Conservation (phyloP, 2,888 invertebrate genomes). For the Aquatica leii region DNA sequence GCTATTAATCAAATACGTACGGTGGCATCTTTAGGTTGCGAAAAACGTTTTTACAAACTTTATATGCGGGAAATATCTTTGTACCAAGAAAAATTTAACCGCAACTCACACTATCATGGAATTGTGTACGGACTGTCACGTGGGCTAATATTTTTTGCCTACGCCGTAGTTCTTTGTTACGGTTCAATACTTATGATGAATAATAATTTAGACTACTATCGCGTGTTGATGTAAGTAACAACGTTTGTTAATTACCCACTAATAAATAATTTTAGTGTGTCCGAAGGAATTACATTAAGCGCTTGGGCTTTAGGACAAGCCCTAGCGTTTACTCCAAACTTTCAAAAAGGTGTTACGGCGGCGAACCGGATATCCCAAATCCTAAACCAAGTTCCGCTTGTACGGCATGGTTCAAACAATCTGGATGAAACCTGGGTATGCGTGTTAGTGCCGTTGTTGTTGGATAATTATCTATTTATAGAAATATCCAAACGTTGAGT, state of each 20-base stretch:
- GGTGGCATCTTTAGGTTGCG: slow-evolving; percentile 76
- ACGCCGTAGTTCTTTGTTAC: slow-evolving; percentile 75
- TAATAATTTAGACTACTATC: slow-evolving; percentile 63
- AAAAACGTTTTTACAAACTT: slow-evolving; percentile 70
- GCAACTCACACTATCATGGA: slow-evolving; percentile 72
- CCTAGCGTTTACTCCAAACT: slow-evolving; percentile 80
- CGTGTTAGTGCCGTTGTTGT: no score
- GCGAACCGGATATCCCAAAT: slow-evolving; percentile 73
- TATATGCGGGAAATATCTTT: slow-evolving; percentile 70
- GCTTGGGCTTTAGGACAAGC: slow-evolving; percentile 73
- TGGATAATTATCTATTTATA: slow-evolving; percentile 32
- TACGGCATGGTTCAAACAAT: slow-evolving; percentile 57
- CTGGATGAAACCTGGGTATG: slow-evolving; percentile 53
- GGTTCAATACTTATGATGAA: slow-evolving; percentile 73
- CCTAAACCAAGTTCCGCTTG: slow-evolving; percentile 68
- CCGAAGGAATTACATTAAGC: slow-evolving; percentile 76
- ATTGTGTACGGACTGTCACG: slow-evolving; percentile 74
- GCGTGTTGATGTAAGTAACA: slow-evolving; percentile 76
- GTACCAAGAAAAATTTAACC: slow-evolving; percentile 68
- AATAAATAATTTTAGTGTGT: slow-evolving; percentile 64
- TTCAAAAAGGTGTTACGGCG: slow-evolving; percentile 78
- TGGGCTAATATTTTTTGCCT: slow-evolving; percentile 75
- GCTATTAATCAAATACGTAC: slow-evolving; percentile 81
- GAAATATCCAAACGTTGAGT: slow-evolving; percentile 72
- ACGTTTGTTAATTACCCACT: neutral